Percentiles rank a stretch among this genome's conserved stretches.
These are phyloP conservation scores for Anarrhichthys ocellatus DNA, from an alignment of 2,113 vertebrate genomes.

Conservation along the genomic window DNA sequence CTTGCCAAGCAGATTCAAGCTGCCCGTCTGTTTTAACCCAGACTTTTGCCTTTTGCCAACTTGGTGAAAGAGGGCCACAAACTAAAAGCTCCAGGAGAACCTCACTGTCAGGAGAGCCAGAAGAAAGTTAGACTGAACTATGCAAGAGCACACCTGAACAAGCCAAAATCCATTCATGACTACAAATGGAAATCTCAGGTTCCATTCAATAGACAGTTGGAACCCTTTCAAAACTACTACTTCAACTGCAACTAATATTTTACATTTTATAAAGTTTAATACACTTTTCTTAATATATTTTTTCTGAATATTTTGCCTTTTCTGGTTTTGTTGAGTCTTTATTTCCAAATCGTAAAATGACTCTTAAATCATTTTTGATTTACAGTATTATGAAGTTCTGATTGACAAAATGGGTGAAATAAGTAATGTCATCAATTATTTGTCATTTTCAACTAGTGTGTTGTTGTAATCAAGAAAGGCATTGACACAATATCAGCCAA, in stretches of 20 bases:
- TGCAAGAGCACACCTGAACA: slow-evolving; percentile 1
- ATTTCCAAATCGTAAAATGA: not conserved
- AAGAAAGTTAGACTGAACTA: slow-evolving; percentile 7
- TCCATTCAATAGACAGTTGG: not conserved
- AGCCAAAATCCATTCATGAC: not conserved
- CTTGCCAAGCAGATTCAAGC: slow-evolving; percentile 23
- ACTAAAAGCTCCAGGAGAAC: slow-evolving; percentile 7
- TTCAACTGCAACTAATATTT: not conserved
- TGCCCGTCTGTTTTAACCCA: slow-evolving; percentile 24
- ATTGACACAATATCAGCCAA: not conserved
- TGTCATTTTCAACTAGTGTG: not conserved
- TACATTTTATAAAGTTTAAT: not conserved
- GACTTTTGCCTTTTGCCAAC: slow-evolving; percentile 11
- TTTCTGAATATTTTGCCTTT: not conserved
- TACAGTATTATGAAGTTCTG: not conserved
- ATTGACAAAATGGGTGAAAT: not conserved
- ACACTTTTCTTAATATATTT: not conserved
- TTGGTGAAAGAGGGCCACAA: slow-evolving; percentile 14
- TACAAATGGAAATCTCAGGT: slow-evolving; percentile 15
- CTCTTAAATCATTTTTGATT: not conserved
- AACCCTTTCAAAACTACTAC: not conserved
- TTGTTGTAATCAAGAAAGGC: not conserved
- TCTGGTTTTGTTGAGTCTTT: not conserved
- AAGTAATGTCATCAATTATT: not conserved
- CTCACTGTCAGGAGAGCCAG: not conserved